Evolutionary conservation across 2,113 vertebrate genomes (phyloP).

Genomic region (Elephantulus edwardii): DNA sequence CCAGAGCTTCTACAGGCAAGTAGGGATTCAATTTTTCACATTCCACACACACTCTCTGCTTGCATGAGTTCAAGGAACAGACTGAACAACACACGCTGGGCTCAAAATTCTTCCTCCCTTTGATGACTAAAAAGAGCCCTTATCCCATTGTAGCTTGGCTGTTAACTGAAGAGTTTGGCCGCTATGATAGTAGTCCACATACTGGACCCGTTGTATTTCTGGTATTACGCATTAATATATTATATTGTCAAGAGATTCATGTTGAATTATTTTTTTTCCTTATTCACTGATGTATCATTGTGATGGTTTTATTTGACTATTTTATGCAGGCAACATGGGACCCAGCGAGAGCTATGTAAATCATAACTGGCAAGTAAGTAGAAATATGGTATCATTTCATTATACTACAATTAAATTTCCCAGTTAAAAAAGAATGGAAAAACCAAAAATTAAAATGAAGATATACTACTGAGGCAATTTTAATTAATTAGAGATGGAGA

Average conservation of each 20-base stretch:
- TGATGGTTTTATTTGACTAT: conserved; percentile 16
- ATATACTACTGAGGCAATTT: background rate
- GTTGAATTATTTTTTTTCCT: background rate
- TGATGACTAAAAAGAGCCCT: background rate
- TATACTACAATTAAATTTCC: conserved; percentile 17
- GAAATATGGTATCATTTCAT: conserved; percentile 19
- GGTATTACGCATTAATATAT: background rate
- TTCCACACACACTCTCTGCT: background rate
- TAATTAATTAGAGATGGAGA: conserved; percentile 1
- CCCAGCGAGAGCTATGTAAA: conserved; percentile 19
- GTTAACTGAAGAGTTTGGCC: too few relatives aligned
- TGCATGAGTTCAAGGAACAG: background rate
- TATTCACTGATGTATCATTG: background rate
- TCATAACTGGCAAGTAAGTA: conserved; percentile 33
- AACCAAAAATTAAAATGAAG: background rate
- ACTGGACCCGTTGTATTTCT: background rate
- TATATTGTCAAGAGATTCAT: background rate
- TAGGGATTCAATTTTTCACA: conserved; percentile 1
- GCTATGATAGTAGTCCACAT: background rate
- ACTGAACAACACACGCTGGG: background rate
- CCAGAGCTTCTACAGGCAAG: background rate
- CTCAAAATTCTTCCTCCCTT: conserved; percentile 1
- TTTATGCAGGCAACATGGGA: background rate
- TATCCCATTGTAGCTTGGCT: background rate
- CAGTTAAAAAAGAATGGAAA: background rate